Base-by-base conservation (phyloP, 2,888 invertebrate genomes). In the Scaptodrosophila latifasciaeformis region DNA sequence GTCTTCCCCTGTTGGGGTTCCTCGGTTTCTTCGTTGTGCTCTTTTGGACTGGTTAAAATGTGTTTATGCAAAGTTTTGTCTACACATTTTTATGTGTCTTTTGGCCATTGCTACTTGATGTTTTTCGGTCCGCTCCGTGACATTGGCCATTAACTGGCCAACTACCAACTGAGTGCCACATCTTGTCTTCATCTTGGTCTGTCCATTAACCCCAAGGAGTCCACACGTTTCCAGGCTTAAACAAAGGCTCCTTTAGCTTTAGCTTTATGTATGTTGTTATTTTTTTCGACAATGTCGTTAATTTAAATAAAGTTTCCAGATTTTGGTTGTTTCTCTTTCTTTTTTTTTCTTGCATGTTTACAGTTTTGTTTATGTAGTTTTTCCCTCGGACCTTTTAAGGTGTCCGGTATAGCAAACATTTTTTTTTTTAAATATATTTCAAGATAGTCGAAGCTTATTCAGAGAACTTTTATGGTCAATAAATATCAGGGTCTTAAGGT, bases 271-370 rank as follows among this genome's bases (percentile, higher is more conserved):
- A 10, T 2, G 30, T 30, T 1, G 3, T 5, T 2, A 12, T 9
- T 30, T 2, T 10, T 31, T 2, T 13, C 12, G n/a, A 18, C 46
- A 49, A 42, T 49, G 56, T 54, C 58, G 45, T 50, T 62, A 58
- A 64, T 68, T 67, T 59, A 35, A 12, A 48, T 54, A 54, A 47
- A 49, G 34, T 18, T 37, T 17, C 4, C n/a, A n/a, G n/a, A n/a
- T n/a, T n/a, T n/a, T n/a, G n/a, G n/a, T n/a, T n/a, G n/a, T n/a
- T n/a, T n/a, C 27, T 27, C 9, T 27, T 27, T 27, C 27, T 9
- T 27, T 27, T 27, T 27, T 27, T 27, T 27, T 27, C 5, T 27
- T 27, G 9, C 4, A n/a, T n/a, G n/a, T n/a, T n/a, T 27, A 5
- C 27, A 9, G 27, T 9, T 27, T 27, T 27, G 5, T 27, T 27